Evolutionary conservation across 2,797 vertebrate genomes (phyloP).

Genomic region (Parotocinclus haroldoi): DNA sequence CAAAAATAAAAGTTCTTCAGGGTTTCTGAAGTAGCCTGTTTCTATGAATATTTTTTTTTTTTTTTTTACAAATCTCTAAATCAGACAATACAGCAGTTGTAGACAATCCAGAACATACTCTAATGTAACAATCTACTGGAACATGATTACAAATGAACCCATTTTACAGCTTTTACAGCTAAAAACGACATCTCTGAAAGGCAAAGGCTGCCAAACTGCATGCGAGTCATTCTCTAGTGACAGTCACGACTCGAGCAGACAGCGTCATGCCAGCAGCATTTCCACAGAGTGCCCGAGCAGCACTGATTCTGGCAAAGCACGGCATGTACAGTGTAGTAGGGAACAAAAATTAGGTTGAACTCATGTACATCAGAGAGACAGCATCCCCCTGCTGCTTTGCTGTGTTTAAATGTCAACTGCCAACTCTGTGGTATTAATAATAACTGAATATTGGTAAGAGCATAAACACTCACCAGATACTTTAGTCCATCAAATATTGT

Average conservation of each 20-base stretch:
- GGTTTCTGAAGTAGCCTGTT: background rate
- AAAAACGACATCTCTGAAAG: slow-evolving; percentile 62
- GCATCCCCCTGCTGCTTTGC: background rate
- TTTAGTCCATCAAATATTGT: no score
- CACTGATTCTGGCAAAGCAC: slow-evolving; percentile 37
- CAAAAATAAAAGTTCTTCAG: background rate
- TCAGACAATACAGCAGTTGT: slow-evolving; percentile 2
- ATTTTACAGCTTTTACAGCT: slow-evolving; percentile 56
- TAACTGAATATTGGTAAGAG: no score
- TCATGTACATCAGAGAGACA: background rate
- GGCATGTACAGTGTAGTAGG: slow-evolving; percentile 15
- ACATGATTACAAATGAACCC: slow-evolving; percentile 11
- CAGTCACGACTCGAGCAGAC: slow-evolving; percentile 61
- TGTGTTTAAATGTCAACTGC: background rate
- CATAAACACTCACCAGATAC: no score
- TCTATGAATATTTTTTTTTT: slow-evolving; percentile 4
- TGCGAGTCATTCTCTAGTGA: slow-evolving; percentile 55
- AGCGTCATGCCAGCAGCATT: slow-evolving; percentile 44
- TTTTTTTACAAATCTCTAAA: background rate
- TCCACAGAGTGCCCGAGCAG: slow-evolving; percentile 16
- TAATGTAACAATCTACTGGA: background rate
- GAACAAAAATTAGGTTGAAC: slow-evolving; percentile 13
- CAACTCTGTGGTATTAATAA: background rate
- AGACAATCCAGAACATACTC: background rate
- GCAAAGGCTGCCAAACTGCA: slow-evolving; percentile 70